Evolutionary conservation across 53 echinoderm and acorn worm genomes (phyloP).

Genomic region (Holothuria scabra): DNA sequence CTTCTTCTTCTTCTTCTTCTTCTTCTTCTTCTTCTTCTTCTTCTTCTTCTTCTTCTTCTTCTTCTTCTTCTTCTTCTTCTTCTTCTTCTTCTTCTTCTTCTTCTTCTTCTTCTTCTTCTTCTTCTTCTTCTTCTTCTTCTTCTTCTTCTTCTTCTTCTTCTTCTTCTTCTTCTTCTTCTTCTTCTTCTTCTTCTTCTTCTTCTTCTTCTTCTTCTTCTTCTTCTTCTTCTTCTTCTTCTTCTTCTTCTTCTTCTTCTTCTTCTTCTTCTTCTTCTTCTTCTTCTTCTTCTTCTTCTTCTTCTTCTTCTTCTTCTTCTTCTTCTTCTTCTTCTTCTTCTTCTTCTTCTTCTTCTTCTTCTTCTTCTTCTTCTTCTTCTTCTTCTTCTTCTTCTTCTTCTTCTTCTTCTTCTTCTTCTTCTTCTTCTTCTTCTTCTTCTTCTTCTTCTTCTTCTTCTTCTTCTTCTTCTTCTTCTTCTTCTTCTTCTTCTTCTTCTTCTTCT

Average conservation of each 20-base stretch:
- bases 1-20: slow-evolving; percentile 8
- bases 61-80: slow-evolving; percentile 8
- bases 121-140: not conserved
- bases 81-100: not conserved
- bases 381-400: slow-evolving; percentile 37
- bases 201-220: slow-evolving; percentile 8
- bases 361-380: slow-evolving; percentile 37
- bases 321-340: slow-evolving; percentile 33
- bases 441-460: slow-evolving; percentile 37
- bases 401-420: slow-evolving; percentile 37
- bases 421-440: slow-evolving; percentile 39
- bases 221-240: slow-evolving; percentile 5
- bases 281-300: slow-evolving; percentile 39
- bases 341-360: slow-evolving; percentile 39
- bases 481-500: slow-evolving; percentile 9
- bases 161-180: not conserved
- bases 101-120: slow-evolving; percentile 2
- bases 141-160: not conserved
- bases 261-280: slow-evolving; percentile 39
- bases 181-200: not conserved
- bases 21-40: slow-evolving; percentile 12
- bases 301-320: slow-evolving; percentile 39
- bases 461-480: not conserved
- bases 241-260: slow-evolving; percentile 32
- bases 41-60: not conserved